Evolutionary conservation across 2,888 invertebrate species (phyloP), one percentile per base, ranked within the genome.

Genomic region (Pedicia rivosa): DNA sequence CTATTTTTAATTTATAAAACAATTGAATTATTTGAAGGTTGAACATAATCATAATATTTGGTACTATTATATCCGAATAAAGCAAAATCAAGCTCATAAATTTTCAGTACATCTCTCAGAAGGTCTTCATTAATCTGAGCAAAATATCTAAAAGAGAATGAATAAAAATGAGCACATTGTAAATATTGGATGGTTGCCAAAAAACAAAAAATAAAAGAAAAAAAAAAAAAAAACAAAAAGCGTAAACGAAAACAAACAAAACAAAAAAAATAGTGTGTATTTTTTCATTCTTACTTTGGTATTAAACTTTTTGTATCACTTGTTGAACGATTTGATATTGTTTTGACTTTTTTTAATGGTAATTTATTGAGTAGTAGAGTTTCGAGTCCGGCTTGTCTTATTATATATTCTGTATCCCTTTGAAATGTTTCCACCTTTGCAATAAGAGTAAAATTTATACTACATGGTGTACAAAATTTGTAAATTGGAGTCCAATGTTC

Each of bases 401-500:
- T 67, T 6, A 74, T 70, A 46, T 65, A 72, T 42, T 68, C 67
- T 2, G 70, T 66, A 50, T 74, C 74, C 39, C 70, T 62, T 13
- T 65, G 53, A 39, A 74, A 61, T 3, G 73, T 72, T 55, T 75
- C 74, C 36, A 74, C 68, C 57, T 74, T 74, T 13, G 70, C 72
- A 42, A 75, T 67, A 20, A 74, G 67, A 38, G 65, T 72, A 47
- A 72, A 75, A 48, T 74, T 74, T 2, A 73, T 65, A 28, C 70
- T 70, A 51, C 75, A 75, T 8, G 74, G 74, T 15, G 74, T 69
- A 50, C 75, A 75, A 51, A 74, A 73, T 44, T 65, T 62, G 47
- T 73, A 67, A 42, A 70, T 68, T 2, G 74, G 74, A 8, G 71
- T 67, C 74, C 74, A 75, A 50, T 75, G 74, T 46, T 74, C 74